These are phyloP conservation scores for Hydractinia symbiolongicarpus DNA, from an alignment of 30 jellyfish, hydroid and myxozoan species.

Conservation along the genomic window DNA sequence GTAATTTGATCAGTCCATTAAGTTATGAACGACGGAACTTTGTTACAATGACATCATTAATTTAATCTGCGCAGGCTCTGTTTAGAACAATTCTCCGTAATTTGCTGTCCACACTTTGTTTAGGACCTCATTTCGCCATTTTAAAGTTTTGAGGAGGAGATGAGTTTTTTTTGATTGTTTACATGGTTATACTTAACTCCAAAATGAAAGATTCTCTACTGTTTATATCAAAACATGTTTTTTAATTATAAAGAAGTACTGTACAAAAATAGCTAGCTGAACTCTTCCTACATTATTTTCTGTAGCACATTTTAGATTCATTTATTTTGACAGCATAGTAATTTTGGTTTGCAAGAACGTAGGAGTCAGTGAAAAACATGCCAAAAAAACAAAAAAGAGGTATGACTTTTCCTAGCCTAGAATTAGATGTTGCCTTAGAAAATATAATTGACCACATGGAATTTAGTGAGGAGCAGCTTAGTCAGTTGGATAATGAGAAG, in stretches of 20 bases:
- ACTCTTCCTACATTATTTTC: neutral
- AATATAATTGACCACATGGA: too few relatives aligned
- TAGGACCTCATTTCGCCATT: neutral
- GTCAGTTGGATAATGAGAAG: constrained; percentile 1
- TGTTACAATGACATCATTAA: neutral
- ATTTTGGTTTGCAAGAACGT: too few relatives aligned
- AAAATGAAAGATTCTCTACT: too few relatives aligned
- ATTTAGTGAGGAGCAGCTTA: constrained; percentile 15
- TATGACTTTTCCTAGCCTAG: too few relatives aligned
- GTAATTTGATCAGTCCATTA: neutral
- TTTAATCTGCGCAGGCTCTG: neutral
- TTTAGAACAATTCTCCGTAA: neutral
- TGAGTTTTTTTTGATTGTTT: neutral
- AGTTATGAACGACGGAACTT: neutral
- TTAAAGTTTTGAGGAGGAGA: neutral
- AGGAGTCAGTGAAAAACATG: too few relatives aligned
- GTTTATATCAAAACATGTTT: too few relatives aligned
- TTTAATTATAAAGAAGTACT: too few relatives aligned
- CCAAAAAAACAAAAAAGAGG: too few relatives aligned
- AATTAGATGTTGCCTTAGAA: neutral
- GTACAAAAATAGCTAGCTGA: neutral
- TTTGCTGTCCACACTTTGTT: neutral
- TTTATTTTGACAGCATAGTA: too few relatives aligned
- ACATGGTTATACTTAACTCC: too few relatives aligned
- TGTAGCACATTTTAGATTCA: too few relatives aligned